Evolutionary conservation across 1,140 invertebrate species (phyloP).

Genomic region (Pseudomyrmex concolor): DNA sequence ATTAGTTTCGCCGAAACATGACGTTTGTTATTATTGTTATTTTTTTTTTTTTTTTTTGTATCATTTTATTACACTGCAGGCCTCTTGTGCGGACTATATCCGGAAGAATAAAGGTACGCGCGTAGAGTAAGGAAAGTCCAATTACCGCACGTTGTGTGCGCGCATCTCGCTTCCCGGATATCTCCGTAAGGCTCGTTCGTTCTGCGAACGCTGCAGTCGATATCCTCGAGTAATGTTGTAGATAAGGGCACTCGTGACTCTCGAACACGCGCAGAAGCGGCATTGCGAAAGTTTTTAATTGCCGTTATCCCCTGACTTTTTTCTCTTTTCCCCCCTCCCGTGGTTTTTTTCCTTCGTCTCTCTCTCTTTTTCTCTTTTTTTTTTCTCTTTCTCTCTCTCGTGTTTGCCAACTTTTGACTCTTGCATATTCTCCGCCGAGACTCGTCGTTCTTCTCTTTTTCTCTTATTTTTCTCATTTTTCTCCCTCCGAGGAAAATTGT

Average conservation of each 20-base stretch:
- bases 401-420: not conserved
- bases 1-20: not conserved
- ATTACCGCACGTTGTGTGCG: not conserved
- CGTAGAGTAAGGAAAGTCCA: not conserved
- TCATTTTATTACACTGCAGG: not conserved
- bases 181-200: not conserved
- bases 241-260: constrained; percentile 7
- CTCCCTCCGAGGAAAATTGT: constrained; percentile 56
- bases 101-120: too few species aligned
- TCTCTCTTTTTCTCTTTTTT: not conserved
- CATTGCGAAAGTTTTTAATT: constrained; percentile 67
- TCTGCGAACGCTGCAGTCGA: constrained; percentile 13
- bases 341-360: not conserved
- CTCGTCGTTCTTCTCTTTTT: too few species aligned
- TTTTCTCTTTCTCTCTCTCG: not conserved
- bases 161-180: not conserved
- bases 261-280: constrained; percentile 1
- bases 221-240: constrained; percentile 44
- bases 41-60: not conserved
- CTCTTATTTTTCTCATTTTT: not conserved
- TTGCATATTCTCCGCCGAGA: constrained; percentile 5
- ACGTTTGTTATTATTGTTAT: not conserved
- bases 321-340: too few species aligned
- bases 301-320: constrained; percentile 29
- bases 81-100: too few species aligned